Base-by-base conservation (phyloP, 1,140 invertebrate species). In the Drosophila prosaltans region DNA sequence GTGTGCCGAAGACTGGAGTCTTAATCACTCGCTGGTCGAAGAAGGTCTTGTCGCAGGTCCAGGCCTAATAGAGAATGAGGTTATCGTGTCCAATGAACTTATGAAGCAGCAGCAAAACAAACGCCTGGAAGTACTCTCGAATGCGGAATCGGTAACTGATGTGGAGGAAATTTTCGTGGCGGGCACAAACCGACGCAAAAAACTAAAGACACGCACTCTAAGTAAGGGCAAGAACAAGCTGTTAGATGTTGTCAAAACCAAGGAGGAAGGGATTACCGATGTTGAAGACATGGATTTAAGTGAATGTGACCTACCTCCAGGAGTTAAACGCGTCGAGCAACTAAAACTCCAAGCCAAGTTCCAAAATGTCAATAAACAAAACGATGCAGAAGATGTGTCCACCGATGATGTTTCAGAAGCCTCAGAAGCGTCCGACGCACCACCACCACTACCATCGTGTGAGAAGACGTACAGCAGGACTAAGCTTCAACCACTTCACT, bases 201-300 rank as follows among this genome's bases (percentile, higher is more conserved):
- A 91, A 73, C 30, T 91, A 3, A 91, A 92, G 74, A 82, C 88
- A 9, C 82, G 91, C 43, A 78, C 76, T 24, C 58, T 70, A 1
- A 91, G 84, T 72, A 90, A 91, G 75, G 80, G 80, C 26, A 91
- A 91, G 26, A 80, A 76, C 32, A 86, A 91, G 63, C 30, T 83
- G 16, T 74, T 91, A 3, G 90, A 90, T 2, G 68, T 81, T 2
- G 55, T 62, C 10, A 80, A 78, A 40, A 21, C 32, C 48, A 82
- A 80, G 21, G 84, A 85, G 41, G 86, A 80, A 0, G 90, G 80
- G 2, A 51, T 76, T 4, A 94, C 94, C 21, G 94, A 94, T 90
- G 90, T 92, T 26, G 94, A 94, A 80, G 94, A 94, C 72, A 78
- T 94, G 65, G 92, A 93, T 32, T 65, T 94, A 1, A 93, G 92